Conservation (phyloP, 2,797 vertebrate genomes). For the Rhincodon typus region DNA sequence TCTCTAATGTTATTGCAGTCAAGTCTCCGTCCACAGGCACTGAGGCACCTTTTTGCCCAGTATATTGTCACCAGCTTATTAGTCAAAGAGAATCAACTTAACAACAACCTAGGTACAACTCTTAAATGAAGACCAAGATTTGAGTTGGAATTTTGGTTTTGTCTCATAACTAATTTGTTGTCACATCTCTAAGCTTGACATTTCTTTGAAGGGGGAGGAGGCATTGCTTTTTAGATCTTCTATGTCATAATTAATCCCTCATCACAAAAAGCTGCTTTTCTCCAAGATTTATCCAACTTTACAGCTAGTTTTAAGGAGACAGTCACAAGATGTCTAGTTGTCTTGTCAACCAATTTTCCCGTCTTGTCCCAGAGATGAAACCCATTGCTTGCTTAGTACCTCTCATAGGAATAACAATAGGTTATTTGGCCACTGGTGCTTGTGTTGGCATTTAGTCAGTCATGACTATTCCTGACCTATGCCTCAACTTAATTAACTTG, state of each 20-base stretch:
- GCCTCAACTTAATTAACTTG: no score
- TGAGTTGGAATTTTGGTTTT: not conserved
- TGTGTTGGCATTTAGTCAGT: no score
- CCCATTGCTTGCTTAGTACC: no score
- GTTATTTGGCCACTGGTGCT: no score
- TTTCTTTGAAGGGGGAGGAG: not conserved
- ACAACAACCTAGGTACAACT: not conserved
- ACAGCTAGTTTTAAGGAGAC: not conserved
- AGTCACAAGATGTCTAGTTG: no score
- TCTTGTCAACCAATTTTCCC: no score
- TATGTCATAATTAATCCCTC: not conserved
- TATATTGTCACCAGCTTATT: not conserved
- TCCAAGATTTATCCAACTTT: not conserved
- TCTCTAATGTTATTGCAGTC: not conserved
- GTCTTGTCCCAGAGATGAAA: no score
- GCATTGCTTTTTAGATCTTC: not conserved
- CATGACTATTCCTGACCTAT: no score
- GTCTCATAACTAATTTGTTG: not conserved
- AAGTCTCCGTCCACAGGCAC: not conserved
- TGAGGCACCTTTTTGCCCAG: not conserved
- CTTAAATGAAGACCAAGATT: not conserved
- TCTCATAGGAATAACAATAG: no score
- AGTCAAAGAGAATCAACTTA: not conserved
- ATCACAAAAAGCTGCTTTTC: not conserved
- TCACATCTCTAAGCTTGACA: not conserved